Evolutionary conservation across 1,140 invertebrate species (phyloP), one percentile per base, ranked within the genome.

Genomic region (Calliopsis andreniformis): DNA sequence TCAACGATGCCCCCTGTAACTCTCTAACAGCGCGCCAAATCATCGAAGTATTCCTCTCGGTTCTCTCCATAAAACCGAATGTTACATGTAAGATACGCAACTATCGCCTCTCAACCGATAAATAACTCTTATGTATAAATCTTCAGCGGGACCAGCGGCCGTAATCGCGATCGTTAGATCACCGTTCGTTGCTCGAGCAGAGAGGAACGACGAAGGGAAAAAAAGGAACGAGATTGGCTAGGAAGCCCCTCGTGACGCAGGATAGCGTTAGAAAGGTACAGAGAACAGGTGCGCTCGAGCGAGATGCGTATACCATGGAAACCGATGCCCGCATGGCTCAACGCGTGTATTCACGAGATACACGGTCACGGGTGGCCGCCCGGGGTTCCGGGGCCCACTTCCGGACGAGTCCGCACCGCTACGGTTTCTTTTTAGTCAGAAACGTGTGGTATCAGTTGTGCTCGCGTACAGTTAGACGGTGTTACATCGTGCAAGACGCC

Each of bases 351-450:
- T 84, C 84, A 85, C 83, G 85, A 84, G 83, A 83, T 73, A 75
- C 78, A 84, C 85, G 88, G 90, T 92, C 89, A 91, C 89, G 90
- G 89, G 76, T 92, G 88, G 91, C 89, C 85, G 90, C 79, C 72
- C 83, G 72, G 87, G 88, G 68, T 90, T 92, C 91, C 91, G 90
- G 91, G 90, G 85, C 87, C 87, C 85, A 86, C 86, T 91, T 92
- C 91, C 91, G 91, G 91, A 89, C 86, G 81, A 82, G 79, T 82
- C 85, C 80, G 83, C 86, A 87, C 84, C 75, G 79, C 79, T 89
- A 88, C 82, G 89, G 87, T 85, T 90, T 91, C 89, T 89, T 90
- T 90, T 85, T 83, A 75, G 49, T 20, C 59, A 53, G 63, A 43
- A 69, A 78, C 68, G 86, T 84, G 82, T 70, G 62, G 47, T 82